phyloP scores from a whole-genome alignment of 2,888 invertebrate species.

The Epicampocera succincta region DNA sequence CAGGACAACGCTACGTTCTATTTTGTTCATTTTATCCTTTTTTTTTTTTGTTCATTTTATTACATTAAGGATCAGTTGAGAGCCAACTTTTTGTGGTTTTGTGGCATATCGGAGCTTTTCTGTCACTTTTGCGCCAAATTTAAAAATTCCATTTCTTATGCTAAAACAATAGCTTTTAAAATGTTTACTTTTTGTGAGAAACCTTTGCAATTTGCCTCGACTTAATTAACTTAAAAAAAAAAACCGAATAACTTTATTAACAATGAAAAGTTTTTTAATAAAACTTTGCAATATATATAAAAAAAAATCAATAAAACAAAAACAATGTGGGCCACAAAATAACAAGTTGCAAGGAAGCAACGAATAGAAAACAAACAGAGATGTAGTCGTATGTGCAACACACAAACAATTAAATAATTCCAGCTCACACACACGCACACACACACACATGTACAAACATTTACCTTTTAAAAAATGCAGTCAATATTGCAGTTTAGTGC shows the following conservation, averaged over 20 bases:
- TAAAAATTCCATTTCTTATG: too few species aligned
- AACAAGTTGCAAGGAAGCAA: constrained; percentile 4
- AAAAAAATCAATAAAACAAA: not conserved
- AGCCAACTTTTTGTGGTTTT: too few species aligned
- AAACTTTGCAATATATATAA: constrained; percentile 8
- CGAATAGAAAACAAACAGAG: not conserved
- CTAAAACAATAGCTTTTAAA: too few species aligned
- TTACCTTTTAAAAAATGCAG: not conserved
- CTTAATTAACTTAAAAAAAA: not conserved
- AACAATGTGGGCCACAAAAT: not conserved
- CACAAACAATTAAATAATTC: constrained; percentile 1
- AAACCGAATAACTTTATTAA: not conserved
- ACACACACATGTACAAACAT: not conserved
- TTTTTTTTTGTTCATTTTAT: too few species aligned
- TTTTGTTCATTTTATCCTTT: too few species aligned
- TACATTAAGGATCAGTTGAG: too few species aligned
- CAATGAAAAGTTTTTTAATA: constrained; percentile 21
- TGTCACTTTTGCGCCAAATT: too few species aligned
- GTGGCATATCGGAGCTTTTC: too few species aligned
- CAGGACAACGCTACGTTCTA: too few species aligned
- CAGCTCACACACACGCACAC: not conserved
- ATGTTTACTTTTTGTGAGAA: too few species aligned
- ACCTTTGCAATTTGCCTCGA: too few species aligned
- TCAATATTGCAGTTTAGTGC: constrained; percentile 27
- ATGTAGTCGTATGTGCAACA: not conserved